phyloP scores from a whole-genome alignment of 1,140 invertebrate species.

The Bombus pascuorum region DNA sequence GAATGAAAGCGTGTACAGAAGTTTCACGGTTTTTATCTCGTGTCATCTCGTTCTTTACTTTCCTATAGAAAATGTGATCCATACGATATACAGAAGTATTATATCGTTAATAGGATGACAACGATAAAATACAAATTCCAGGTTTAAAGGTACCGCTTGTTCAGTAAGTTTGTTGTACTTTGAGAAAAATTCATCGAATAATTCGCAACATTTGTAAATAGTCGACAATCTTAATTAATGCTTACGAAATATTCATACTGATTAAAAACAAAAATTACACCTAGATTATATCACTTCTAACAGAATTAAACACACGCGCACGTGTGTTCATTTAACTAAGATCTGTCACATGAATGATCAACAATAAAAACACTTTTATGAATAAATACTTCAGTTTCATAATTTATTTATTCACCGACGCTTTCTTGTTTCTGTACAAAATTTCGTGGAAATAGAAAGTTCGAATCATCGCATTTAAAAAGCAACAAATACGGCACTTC shows the following conservation, averaged over 20 bases:
- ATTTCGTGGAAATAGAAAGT: conserved; percentile 60
- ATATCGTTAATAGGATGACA: conserved; percentile 27
- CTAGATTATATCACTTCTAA: not conserved
- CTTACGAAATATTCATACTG: not conserved
- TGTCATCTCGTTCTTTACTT: conserved; percentile 18
- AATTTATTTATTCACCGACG: conserved; percentile 48
- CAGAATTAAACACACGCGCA: not conserved
- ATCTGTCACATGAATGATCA: not conserved
- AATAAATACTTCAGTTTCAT: conserved; percentile 41
- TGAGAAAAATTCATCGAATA: not conserved
- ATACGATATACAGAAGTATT: not conserved
- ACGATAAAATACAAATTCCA: not conserved
- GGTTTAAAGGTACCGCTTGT: conserved; percentile 35
- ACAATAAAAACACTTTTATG: conserved; percentile 21
- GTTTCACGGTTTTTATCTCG: not conserved
- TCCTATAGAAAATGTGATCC: conserved; percentile 3
- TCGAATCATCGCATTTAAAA: conserved; percentile 31
- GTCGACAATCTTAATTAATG: not conserved
- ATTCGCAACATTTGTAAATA: conserved; percentile 7
- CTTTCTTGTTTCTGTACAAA: conserved; percentile 55
- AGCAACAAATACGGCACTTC: conserved; percentile 5
- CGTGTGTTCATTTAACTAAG: not conserved
- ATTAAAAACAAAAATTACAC: not conserved
- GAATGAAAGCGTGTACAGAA: not conserved
- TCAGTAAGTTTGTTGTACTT: conserved; percentile 36